These are phyloP conservation scores for Sarcophaga rosellei DNA, from an alignment of 2,888 invertebrate genomes.

Conservation along the genomic window DNA sequence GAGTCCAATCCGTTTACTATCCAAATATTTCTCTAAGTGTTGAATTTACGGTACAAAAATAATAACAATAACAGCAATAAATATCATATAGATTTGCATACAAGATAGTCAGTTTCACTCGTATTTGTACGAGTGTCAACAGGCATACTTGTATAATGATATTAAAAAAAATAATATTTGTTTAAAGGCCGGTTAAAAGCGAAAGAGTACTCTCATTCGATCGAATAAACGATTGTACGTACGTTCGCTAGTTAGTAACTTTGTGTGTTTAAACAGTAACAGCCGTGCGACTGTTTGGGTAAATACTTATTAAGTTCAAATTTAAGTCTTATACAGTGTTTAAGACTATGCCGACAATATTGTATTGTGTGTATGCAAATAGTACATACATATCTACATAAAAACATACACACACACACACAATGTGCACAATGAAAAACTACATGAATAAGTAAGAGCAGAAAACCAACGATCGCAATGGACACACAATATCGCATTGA, in stretches of 20 bases:
- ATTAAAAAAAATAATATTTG: background rate
- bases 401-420: background rate
- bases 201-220: constrained; percentile 52
- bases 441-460: constrained; percentile 19
- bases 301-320: constrained; percentile 42
- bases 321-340: constrained; percentile 21
- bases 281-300: constrained; percentile 52
- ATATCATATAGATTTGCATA: background rate
- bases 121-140: background rate
- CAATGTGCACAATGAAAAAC: constrained; percentile 11
- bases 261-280: constrained; percentile 22
- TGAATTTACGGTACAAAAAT: constrained; percentile 13
- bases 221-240: constrained; percentile 44
- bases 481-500: constrained; percentile 61
- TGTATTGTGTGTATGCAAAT: constrained; percentile 1
- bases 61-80: constrained; percentile 21
- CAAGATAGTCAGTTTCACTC: background rate
- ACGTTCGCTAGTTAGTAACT: background rate
- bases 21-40: constrained; percentile 6
- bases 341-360: constrained; percentile 2
- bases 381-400: background rate
- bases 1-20: background rate
- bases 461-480: constrained; percentile 40
- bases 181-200: constrained; percentile 54
- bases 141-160: constrained; percentile 16